These are phyloP conservation scores for Nowickia ferox DNA, from an alignment of 2,888 invertebrate species.

Conservation along the genomic window DNA sequence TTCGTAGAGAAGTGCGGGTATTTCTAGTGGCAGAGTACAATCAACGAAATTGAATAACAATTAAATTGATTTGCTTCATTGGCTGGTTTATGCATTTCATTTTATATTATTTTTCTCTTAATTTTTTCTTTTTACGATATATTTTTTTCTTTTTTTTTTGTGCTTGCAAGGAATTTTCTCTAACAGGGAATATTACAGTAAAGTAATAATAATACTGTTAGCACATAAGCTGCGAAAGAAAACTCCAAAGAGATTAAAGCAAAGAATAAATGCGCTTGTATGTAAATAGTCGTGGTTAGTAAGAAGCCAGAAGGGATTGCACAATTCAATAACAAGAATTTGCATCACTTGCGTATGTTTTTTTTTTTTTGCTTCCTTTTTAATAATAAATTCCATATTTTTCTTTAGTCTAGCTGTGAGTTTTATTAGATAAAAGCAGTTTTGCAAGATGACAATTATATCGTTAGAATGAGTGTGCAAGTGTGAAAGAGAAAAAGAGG, in stretches of 20 bases:
- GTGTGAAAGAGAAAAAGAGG: no score
- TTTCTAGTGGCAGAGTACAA: not conserved
- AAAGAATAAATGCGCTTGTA: not conserved
- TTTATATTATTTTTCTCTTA: no score
- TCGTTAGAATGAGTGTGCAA: not conserved
- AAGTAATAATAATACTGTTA: not conserved
- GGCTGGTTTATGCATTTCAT: conserved; percentile 1
- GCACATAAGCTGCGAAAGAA: not conserved
- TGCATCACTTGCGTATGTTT: conserved; percentile 38
- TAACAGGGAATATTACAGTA: not conserved
- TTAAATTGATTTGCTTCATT: conserved; percentile 66
- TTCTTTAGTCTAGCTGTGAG: not conserved
- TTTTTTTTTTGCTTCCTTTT: not conserved
- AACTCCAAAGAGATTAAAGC: not conserved
- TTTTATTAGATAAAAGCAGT: conserved; percentile 41
- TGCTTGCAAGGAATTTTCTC: not conserved
- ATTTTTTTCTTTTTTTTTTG: not conserved
- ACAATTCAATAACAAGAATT: conserved; percentile 55
- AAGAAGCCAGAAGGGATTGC: conserved; percentile 10
- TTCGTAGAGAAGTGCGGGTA: not conserved
- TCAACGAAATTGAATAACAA: conserved; percentile 54
- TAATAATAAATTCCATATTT: conserved; percentile 6
- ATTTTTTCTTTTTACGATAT: no score
- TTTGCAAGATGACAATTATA: conserved; percentile 15
- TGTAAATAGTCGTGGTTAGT: not conserved